These are phyloP conservation scores for Oikopleura dioica DNA, from an alignment of 23 tunicate genomes.

Conservation along the genomic window DNA sequence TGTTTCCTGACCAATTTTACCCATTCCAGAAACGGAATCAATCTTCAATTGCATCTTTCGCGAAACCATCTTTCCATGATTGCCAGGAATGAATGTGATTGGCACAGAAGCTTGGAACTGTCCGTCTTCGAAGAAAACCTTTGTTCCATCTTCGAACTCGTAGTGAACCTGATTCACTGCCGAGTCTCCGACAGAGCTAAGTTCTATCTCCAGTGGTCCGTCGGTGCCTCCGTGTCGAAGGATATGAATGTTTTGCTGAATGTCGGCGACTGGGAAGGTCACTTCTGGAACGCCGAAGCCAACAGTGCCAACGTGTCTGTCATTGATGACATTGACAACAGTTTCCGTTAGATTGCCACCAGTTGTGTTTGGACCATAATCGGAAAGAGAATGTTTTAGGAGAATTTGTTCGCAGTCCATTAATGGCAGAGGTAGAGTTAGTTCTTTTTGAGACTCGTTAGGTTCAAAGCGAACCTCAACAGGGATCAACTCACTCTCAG, in stretches of 20 bases:
- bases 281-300: neutral
- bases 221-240: slow-evolving; percentile 3
- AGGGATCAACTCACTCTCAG: neutral
- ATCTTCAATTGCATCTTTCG: neutral
- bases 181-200: neutral
- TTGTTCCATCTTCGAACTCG: neutral
- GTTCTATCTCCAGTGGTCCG: neutral
- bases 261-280: neutral
- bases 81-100: neutral
- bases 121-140: neutral
- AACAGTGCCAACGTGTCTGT: neutral
- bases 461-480: neutral
- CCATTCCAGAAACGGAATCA: neutral
- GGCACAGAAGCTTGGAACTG: neutral
- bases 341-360: neutral
- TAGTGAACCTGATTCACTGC: neutral
- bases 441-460: neutral
- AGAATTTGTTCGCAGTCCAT: neutral
- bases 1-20: neutral
- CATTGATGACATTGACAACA: neutral
- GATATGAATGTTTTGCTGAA: neutral
- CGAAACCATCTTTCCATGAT: slow-evolving; percentile 8
- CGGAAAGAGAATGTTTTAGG: neutral
- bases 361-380: neutral
- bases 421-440: neutral